phyloP scores from a whole-genome alignment of 2,797 vertebrate species.

The Falco columbarius region DNA sequence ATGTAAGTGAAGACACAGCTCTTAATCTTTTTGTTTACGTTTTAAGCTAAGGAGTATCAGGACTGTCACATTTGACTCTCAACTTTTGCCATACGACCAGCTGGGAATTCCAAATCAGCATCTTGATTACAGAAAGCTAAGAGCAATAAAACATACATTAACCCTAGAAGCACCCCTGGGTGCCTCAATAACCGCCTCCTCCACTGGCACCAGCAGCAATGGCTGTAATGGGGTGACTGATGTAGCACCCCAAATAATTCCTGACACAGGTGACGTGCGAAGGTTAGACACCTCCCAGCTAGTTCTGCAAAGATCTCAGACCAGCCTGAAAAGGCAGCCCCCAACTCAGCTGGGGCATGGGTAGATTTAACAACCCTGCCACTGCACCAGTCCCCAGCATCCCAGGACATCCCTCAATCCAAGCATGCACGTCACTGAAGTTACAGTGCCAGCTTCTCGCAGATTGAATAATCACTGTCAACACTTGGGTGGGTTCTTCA shows the following conservation, averaged over 20 bases:
- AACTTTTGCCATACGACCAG: background rate
- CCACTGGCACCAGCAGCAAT: background rate
- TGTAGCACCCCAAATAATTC: background rate
- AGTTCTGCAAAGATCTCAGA: background rate
- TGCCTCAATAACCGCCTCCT: background rate
- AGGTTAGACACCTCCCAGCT: background rate
- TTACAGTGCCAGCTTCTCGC: fast-evolving
- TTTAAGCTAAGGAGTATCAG: background rate
- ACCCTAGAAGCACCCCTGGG: background rate
- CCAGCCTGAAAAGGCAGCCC: background rate
- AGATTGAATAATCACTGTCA: fast-evolving
- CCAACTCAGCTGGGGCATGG: too few relatives aligned
- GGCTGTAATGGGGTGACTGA: background rate
- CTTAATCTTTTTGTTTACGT: background rate
- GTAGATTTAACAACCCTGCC: fast-evolving
- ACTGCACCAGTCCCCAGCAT: fast-evolving
- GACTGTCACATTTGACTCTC: background rate
- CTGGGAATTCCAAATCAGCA: background rate
- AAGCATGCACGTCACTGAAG: background rate
- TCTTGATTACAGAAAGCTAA: background rate
- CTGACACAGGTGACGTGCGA: background rate
- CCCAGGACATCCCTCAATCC: background rate
- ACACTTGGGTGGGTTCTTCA: background rate
- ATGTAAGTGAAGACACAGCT: background rate
- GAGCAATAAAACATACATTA: background rate